Evolutionary conservation across 2,888 invertebrate species (phyloP), one percentile per base, ranked within the genome.

Genomic region (Troides aeacus): DNA sequence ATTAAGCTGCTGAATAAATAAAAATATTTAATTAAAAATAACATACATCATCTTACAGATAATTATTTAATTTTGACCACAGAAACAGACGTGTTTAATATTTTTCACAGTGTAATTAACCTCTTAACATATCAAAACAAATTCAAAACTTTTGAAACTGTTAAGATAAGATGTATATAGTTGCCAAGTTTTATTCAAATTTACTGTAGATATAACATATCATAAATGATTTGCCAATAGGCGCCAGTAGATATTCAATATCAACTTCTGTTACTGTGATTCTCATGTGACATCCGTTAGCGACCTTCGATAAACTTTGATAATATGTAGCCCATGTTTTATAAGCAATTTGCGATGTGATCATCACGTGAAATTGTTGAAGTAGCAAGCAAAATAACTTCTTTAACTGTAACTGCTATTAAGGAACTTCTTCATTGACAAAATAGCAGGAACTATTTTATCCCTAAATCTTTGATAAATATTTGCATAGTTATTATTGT

Each of bases 241-340:
- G 90, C 92, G 91, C 90, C 91, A 88, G 74, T n/a, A 64, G 67
- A 30, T 61, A 67, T 23, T 77, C 71, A 73, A 75, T 76, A 79
- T 79, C 79, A 76, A 72, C 71, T 72, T 73, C 74, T 75, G 71
- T 78, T 76, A 77, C 76, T 84, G 84, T 86, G 53, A 53, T 89
- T 87, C 88, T 86, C 87, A 88, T 87, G 86, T 79, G 78, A 74
- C 78, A 74, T 69, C 72, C 82, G 83, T 84, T 84, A 79, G 78
- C 88, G 89, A 90, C 91, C 90, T 77, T 62, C 70, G 90, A 91
- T 92, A 90, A 90, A 88, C 90, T 82, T 72, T 77, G 62, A 68
- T 75, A 84, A 84, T 85, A 46, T 77, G 76, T 79, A 81, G 80
- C 74, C 80, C 78, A 81, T 77, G 82, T 84, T 81, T 81, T 76